Evolutionary conservation across 2,888 invertebrate genomes (phyloP).

Genomic region (Caenorhabditis uteleia): DNA sequence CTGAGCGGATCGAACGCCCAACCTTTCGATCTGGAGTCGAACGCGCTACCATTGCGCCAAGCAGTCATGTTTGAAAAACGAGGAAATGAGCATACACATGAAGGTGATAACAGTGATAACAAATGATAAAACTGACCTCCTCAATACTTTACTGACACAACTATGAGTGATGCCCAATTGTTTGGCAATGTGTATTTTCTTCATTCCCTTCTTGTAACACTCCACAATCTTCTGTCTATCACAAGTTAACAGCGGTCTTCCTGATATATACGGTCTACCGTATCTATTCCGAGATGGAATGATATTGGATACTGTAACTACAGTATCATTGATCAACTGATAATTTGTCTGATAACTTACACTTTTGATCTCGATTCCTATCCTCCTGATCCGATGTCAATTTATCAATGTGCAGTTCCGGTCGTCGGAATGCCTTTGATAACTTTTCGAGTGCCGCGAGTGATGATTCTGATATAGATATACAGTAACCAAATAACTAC

Average conservation of each 20-base stretch:
- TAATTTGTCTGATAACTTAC: neutral
- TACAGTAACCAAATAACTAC: no score
- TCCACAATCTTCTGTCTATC: constrained; percentile 61
- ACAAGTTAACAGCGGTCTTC: constrained; percentile 57
- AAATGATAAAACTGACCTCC: constrained; percentile 42
- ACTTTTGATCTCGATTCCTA: neutral
- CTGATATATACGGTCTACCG: constrained; percentile 64
- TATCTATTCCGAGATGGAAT: constrained; percentile 60
- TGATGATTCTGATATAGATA: no score
- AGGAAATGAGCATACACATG: neutral
- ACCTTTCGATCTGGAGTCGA: constrained; percentile 57
- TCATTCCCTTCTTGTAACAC: constrained; percentile 53
- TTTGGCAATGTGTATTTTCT: constrained; percentile 62
- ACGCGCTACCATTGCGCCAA: constrained; percentile 59
- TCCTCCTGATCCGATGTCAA: neutral
- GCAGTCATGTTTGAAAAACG: constrained; percentile 19
- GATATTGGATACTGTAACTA: constrained; percentile 24
- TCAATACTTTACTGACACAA: constrained; percentile 61
- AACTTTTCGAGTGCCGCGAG: constrained; percentile 31
- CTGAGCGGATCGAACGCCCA: constrained; percentile 56
- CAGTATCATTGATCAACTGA: neutral
- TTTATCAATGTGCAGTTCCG: constrained; percentile 30
- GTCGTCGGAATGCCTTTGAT: constrained; percentile 30
- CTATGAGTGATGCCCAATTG: constrained; percentile 61
- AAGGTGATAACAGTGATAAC: neutral